Base-by-base conservation (phyloP, 2,888 invertebrate genomes). In the Heliconius aoede region DNA sequence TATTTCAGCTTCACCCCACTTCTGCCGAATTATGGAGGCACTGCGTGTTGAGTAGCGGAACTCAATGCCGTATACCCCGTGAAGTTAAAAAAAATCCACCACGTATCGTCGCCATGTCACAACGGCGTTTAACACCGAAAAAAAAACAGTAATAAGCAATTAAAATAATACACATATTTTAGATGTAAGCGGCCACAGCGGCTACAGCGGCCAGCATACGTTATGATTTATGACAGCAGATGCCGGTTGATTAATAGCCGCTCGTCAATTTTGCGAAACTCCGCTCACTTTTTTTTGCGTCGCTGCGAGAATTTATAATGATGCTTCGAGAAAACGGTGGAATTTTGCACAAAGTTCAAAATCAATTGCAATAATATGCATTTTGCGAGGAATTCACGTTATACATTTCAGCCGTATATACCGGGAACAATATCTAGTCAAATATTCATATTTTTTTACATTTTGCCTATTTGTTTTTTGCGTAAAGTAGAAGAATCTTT, bases 201-300 rank as follows among this genome's bases (percentile, higher is more conserved):
- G 30, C 55, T 32, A 64, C 21, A 30, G 24, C 15, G 21, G 30
- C 32, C 4, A 36, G 21, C 40, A 36, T 15, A 64, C 46, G 68
- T 75, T 30, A 77, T 79, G 74, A 78, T 78, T 76, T 74, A 79
- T 68, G 32, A 55, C 40, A 62, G 8, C 61, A 77, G 77, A 68
- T 72, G 74, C 32, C 72, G 65, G 58, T 72, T 78, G 80, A 80
- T 80, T 77, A 78, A 80, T 80, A 60, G 72, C 65, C 24, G 68
- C 72, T 77, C 76, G 72, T 78, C 73, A 74, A 74, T 76, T 79
- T 60, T 60, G 73, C 71, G 73, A 75, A 76, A 78, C 69, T 74
- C 72, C 40, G 36, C 24, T 76, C 71, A 62, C 73, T 74, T 80
- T 76, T 77, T 51, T 76, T 76, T 72, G 51, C 46, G 64, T 62